These are phyloP conservation scores for Serripes groenlandicus DNA, from an alignment of 2,888 invertebrate genomes.

Conservation along the genomic window DNA sequence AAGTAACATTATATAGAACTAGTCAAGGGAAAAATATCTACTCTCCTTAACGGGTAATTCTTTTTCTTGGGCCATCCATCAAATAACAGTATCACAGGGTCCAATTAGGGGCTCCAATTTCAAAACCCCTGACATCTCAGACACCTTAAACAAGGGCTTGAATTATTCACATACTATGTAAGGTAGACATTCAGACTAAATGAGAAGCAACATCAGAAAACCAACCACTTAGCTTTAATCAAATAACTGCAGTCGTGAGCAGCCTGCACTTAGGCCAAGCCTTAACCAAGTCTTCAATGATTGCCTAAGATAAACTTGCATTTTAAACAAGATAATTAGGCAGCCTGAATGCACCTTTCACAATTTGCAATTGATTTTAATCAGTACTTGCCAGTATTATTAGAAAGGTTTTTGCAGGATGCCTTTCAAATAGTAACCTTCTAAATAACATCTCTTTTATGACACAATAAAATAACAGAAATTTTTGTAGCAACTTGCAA, in stretches of 20 bases:
- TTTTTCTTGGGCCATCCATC: constrained; percentile 1
- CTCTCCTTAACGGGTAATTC: background rate
- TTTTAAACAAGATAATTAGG: no score
- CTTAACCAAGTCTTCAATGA: no score
- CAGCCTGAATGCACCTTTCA: no score
- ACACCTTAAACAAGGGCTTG: constrained; percentile 17
- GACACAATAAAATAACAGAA: constrained; percentile 7
- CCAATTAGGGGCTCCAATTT: constrained; percentile 8
- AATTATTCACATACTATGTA: background rate
- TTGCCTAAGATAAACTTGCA: no score
- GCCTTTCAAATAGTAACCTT: constrained; percentile 27
- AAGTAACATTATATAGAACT: background rate
- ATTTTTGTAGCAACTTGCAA: constrained; percentile 27
- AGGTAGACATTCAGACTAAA: constrained; percentile 1
- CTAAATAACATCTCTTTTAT: constrained; percentile 7
- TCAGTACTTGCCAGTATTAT: no score
- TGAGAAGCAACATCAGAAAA: no score
- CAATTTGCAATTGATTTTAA: no score
- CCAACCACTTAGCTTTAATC: no score
- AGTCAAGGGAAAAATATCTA: background rate
- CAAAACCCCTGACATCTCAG: background rate
- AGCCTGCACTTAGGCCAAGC: no score
- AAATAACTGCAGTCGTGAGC: no score
- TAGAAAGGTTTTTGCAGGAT: no score
- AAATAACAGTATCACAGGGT: background rate